Evolutionary conservation across 2,888 invertebrate species (phyloP).

Genomic region (Phortica okadai): DNA sequence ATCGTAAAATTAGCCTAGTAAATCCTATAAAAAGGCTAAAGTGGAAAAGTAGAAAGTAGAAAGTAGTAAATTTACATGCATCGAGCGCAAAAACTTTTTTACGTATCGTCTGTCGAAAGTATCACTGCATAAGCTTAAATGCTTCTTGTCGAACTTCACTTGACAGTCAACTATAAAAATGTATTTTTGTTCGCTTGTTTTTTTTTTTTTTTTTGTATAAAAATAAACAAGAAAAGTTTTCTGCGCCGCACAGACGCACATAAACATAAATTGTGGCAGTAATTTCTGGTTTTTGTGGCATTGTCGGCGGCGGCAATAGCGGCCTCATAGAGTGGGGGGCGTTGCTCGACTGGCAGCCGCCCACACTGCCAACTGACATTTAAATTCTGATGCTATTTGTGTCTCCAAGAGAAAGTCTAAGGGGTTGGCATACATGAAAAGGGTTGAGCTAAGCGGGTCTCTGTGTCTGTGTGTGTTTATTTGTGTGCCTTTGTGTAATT

Average conservation of each 20-base stretch:
- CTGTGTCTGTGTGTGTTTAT: conserved; percentile 33
- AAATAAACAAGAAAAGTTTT: conserved; percentile 50
- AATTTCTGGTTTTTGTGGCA: conserved; percentile 61
- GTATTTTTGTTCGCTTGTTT: conserved; percentile 40
- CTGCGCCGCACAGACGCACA: conserved; percentile 51
- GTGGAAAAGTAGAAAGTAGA: conserved; percentile 51
- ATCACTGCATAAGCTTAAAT: conserved; percentile 42
- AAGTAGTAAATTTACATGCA: conserved; percentile 61
- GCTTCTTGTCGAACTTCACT: conserved; percentile 52
- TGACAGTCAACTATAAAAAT: conserved; percentile 60
- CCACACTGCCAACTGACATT: background rate
- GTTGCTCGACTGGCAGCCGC: background rate
- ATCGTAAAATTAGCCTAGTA: conserved; percentile 38
- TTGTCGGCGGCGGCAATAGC: conserved; percentile 39
- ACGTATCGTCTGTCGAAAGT: conserved; percentile 5
- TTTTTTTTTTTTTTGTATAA: background rate
- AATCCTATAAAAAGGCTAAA: conserved; percentile 55
- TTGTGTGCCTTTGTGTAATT: conserved; percentile 51
- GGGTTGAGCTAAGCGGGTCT: conserved; percentile 40
- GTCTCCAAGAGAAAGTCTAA: background rate
- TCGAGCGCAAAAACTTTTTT: conserved; percentile 43
- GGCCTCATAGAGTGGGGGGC: background rate
- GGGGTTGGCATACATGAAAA: conserved; percentile 3
- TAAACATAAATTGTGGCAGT: conserved; percentile 71
- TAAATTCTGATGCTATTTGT: conserved; percentile 15